Evolutionary conservation across 2,113 vertebrate genomes (phyloP).

Genomic region (Catagonus wagneri): DNA sequence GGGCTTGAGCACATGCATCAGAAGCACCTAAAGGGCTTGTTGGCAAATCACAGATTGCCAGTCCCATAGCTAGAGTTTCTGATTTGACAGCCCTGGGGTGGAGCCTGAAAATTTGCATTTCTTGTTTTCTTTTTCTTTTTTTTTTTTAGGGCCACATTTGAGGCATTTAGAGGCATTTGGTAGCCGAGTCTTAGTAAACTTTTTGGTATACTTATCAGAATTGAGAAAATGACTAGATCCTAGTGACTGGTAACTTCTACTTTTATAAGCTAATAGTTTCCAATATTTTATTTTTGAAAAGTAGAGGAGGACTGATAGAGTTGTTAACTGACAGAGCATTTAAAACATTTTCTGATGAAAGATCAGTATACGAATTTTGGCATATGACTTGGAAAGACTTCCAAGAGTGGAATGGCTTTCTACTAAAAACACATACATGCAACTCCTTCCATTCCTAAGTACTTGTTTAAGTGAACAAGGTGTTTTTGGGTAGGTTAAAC

Average conservation of each 20-base stretch:
- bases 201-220: neutral
- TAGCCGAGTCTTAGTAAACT: constrained; percentile 10
- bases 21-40: neutral
- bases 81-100: neutral
- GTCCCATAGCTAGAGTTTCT: neutral
- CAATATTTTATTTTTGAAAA: neutral
- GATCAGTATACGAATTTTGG: neutral
- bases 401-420: neutral
- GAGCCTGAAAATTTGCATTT: constrained; percentile 14
- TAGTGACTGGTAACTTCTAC: neutral
- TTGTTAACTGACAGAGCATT: neutral
- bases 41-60: neutral
- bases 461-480: constrained; percentile 2
- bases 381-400: neutral
- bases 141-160: too few species aligned
- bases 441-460: constrained; percentile 24
- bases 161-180: neutral
- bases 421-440: neutral
- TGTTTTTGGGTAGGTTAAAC: neutral
- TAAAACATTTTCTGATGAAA: constrained; percentile 48
- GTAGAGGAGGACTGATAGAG: neutral
- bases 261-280: constrained; percentile 38
- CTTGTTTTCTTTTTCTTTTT: too few species aligned
- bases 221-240: neutral
- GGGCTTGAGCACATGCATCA: neutral